Evolutionary conservation across 2,113 vertebrate genomes (phyloP).

Genomic region (Stegastes partitus): DNA sequence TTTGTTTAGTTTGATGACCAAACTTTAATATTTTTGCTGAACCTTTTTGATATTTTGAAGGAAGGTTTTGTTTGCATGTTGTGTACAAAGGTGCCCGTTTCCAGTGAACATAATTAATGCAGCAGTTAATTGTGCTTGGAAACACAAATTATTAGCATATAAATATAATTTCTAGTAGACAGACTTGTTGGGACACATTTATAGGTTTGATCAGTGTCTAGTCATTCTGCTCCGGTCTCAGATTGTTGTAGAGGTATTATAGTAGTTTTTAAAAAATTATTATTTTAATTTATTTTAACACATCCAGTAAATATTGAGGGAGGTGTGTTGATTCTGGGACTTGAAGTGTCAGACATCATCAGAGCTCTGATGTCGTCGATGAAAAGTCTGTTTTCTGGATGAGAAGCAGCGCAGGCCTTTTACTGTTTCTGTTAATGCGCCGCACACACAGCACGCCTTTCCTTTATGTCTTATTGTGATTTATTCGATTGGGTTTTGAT

Average conservation of each 20-base stretch:
- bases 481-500: constrained; percentile 9
- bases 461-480: constrained; percentile 22
- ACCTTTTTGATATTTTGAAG: neutral
- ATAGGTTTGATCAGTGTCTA: neutral
- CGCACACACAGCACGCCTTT: neutral
- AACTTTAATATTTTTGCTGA: too few species aligned
- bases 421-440: neutral
- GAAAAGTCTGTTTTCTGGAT: neutral
- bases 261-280: neutral
- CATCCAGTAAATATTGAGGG: neutral
- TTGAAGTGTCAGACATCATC: constrained; percentile 6
- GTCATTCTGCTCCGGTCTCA: neutral
- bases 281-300: neutral
- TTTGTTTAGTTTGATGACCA: too few species aligned
- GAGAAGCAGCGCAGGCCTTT: neutral
- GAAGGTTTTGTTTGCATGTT: neutral
- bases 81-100: neutral
- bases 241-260: neutral
- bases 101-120: neutral
- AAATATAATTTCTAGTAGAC: neutral
- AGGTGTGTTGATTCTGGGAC: neutral
- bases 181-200: neutral
- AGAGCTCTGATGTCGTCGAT: constrained; percentile 5
- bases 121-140: neutral
- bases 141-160: neutral